Evolutionary conservation across 2,888 invertebrate species (phyloP), one percentile per base, ranked within the genome.

Genomic region (Mimachlamys varia): DNA sequence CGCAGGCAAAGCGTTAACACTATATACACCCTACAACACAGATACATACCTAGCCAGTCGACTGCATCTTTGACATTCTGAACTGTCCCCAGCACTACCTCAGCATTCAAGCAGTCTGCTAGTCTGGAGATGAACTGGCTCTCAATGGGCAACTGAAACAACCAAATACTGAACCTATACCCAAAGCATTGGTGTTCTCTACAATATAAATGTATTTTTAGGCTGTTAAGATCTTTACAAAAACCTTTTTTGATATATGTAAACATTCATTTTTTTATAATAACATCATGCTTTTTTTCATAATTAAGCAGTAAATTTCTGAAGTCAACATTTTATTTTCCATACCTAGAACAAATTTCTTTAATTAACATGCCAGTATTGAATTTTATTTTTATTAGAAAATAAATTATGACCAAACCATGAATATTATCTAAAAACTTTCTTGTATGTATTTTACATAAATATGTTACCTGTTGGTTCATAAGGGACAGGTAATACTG

Each of bases 31-130:
- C 4, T 44, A 44, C 44, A 44, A 44, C 19, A 53, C 53, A 53
- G 12, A 15, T 44, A 92, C 95, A 91, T 93, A 96, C 96, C 99
- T 92, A 99, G 96, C 99, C 99, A 99, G 0, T 98, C 98, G 89
- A 99, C 98, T 0, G 99, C 99, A 95, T 99, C 99, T 89, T 98
- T 97, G 0, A 99, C 98, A 96, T 98, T 98, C 97, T 98, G 98
- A 89, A 99, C 98, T 0, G 99, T 99, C 13, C 99, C 99, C 15
- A 99, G 97, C 0, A 99, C 99, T 49, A 99, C 98, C 97, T 99
- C 99, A 0, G 99, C 99, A 97, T 99, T 99, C 62, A 99, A 97
- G 98, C 99, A 98, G 96, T 99, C 99, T 0, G 99, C 98, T 95
- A 99, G 97, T 96, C 98, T 99, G 53, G 98, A 97, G 38, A 99